phyloP scores from a whole-genome alignment of 1,140 invertebrate species.

The Tribolium madens region DNA sequence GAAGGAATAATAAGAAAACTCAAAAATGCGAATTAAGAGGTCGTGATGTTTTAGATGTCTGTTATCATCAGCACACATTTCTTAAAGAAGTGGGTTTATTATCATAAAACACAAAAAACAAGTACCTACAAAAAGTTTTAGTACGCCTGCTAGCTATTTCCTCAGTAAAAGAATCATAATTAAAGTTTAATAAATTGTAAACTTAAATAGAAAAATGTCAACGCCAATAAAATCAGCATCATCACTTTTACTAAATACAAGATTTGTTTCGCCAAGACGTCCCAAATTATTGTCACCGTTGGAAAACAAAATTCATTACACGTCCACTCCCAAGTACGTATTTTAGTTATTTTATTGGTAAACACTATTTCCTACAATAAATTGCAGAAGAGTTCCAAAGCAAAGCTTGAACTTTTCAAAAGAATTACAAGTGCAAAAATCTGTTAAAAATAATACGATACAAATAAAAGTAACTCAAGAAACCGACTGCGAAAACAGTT shows the following conservation, averaged over 20 bases:
- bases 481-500: background rate
- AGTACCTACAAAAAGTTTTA: no score
- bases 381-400: background rate
- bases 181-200: no score
- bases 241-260: background rate
- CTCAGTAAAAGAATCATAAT: no score
- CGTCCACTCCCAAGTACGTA: background rate
- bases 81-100: no score
- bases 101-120: no score
- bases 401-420: background rate
- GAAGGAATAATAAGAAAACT: no score
- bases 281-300: background rate
- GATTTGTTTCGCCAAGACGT: background rate
- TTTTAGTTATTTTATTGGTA: background rate
- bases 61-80: no score
- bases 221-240: slow-evolving; percentile 13
- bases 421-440: background rate
- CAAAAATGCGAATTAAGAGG: no score
- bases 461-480: slow-evolving; percentile 6
- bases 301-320: background rate
- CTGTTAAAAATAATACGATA: background rate
- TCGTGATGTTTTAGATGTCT: no score
- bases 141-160: no score
- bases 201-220: background rate
- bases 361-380: no score